Evolutionary conservation across 1,140 invertebrate genomes (phyloP).

Genomic region (Calycopis cecrops): DNA sequence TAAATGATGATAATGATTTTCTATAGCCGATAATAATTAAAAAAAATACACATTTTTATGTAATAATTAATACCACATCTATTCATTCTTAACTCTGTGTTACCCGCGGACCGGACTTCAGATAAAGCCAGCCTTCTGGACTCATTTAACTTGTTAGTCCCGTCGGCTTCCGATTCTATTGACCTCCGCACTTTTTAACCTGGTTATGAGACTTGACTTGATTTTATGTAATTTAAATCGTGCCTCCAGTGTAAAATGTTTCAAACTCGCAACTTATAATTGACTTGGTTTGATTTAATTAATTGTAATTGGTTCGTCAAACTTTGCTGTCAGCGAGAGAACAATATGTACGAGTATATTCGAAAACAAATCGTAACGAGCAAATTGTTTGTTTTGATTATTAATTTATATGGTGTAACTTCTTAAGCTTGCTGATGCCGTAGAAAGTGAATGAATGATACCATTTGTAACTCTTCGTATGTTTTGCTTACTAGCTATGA

Average conservation of each 20-base stretch:
- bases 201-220: not conserved
- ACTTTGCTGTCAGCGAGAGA: not conserved
- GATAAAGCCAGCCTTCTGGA: slow-evolving; percentile 24
- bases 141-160: slow-evolving; percentile 27
- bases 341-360: not conserved
- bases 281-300: slow-evolving; percentile 1
- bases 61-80: too few species aligned
- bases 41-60: too few species aligned
- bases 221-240: not conserved
- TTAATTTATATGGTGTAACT: too few species aligned
- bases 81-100: not conserved
- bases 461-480: too few species aligned
- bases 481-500: too few species aligned
- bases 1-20: too few species aligned
- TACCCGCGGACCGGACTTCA: not conserved
- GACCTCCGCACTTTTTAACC: not conserved
- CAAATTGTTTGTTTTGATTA: too few species aligned
- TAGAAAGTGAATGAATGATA: too few species aligned
- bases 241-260: not conserved
- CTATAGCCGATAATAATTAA: too few species aligned
- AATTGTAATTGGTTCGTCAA: slow-evolving; percentile 8
- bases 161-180: slow-evolving; percentile 17
- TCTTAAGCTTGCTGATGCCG: too few species aligned
- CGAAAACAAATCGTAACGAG: slow-evolving; percentile 1
- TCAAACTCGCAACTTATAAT: slow-evolving; percentile 1